These are phyloP conservation scores for Dermochelys coriacea DNA, from an alignment of 2,797 vertebrate species.

Conservation along the genomic window DNA sequence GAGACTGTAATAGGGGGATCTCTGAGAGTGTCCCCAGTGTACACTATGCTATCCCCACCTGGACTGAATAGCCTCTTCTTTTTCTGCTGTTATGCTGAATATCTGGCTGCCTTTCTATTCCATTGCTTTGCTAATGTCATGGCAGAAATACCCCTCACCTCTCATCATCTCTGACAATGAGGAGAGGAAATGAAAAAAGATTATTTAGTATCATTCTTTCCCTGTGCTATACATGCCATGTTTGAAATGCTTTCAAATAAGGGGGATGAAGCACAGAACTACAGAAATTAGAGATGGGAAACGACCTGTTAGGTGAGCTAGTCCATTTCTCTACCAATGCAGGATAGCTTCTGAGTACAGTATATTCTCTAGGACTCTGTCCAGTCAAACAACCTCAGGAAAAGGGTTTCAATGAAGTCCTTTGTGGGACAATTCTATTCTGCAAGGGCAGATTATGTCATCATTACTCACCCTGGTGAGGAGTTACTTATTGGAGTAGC, in stretches of 20 bases:
- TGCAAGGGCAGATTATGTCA: not conserved
- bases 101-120: slow-evolving; percentile 54
- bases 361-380: slow-evolving; percentile 41
- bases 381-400: slow-evolving; percentile 28
- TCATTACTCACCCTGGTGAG: not conserved
- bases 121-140: slow-evolving; percentile 7
- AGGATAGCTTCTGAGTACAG: slow-evolving; percentile 43
- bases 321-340: slow-evolving; percentile 49
- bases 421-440: fast-evolving
- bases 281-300: slow-evolving; percentile 71
- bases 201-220: slow-evolving; percentile 47
- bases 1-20: fast-evolving
- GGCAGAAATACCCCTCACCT: slow-evolving; percentile 51
- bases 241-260: slow-evolving; percentile 61
- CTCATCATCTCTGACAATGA: slow-evolving; percentile 52
- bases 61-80: not conserved
- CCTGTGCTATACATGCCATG: not conserved
- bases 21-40: not conserved
- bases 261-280: slow-evolving; percentile 56
- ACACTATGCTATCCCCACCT: not conserved
- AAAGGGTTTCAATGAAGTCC: not conserved
- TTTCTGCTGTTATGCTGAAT: not conserved
- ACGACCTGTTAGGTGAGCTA: slow-evolving; percentile 62
- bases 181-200: slow-evolving; percentile 65
- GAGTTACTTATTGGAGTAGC: not conserved